phyloP scores from a whole-genome alignment of 2,888 invertebrate genomes.

The Mellilla xanthometata region DNA sequence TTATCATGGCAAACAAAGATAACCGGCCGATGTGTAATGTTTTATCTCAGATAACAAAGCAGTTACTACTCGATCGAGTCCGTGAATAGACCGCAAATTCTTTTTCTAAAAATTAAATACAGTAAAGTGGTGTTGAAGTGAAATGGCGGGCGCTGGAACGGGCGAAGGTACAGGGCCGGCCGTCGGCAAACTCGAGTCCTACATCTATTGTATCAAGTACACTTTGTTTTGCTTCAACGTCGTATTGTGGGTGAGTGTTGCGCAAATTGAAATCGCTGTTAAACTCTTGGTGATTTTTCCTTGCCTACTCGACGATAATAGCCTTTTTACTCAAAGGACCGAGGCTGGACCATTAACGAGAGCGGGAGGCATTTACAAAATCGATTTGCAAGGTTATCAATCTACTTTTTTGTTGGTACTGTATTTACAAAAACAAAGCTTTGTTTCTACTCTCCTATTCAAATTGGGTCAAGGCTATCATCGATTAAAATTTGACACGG shows the following conservation, averaged over 20 bases:
- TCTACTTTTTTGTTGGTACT: too few species aligned
- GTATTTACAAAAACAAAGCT: too few species aligned
- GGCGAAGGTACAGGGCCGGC: constrained; percentile 76
- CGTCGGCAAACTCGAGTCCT: constrained; percentile 86
- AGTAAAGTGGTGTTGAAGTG: constrained; percentile 49
- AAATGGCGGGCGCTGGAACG: constrained; percentile 82
- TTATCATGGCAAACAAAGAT: constrained; percentile 77
- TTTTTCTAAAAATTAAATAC: constrained; percentile 32
- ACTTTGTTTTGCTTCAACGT: constrained; percentile 91
- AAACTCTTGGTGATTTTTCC: constrained; percentile 32
- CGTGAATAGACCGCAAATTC: constrained; percentile 49
- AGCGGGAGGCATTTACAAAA: too few species aligned
- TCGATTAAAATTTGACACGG: too few species aligned
- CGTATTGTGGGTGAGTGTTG: constrained; percentile 88
- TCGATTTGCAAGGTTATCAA: too few species aligned
- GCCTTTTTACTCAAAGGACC: background rate
- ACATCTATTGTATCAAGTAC: constrained; percentile 91
- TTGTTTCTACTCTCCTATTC: too few species aligned
- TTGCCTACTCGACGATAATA: constrained; percentile 28
- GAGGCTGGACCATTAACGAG: too few species aligned
- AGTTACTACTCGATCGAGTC: constrained; percentile 58
- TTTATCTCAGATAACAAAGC: constrained; percentile 62
- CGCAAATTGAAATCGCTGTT: constrained; percentile 32
- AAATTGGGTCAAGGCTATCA: too few species aligned
- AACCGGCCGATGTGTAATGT: constrained; percentile 62